A percentile compares a stretch with the other conserved stretches of the same genome.
Evolutionary conservation across 2,888 invertebrate species (phyloP).

Genomic region (Molanna angustata): DNA sequence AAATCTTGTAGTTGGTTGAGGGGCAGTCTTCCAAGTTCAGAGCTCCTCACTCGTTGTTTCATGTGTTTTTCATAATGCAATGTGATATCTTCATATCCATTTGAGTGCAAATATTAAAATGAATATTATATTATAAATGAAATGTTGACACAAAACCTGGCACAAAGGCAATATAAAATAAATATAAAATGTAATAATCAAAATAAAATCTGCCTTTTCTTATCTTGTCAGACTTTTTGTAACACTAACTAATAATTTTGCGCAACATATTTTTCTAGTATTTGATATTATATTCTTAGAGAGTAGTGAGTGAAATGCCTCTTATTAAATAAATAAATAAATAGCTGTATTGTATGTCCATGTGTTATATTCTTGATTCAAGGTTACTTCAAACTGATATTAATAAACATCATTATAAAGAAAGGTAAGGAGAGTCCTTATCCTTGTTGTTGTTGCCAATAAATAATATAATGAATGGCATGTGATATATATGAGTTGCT

Average conservation of each 20-base stretch:
- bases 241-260: slow-evolving; percentile 15
- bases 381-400: slow-evolving; percentile 22
- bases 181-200: slow-evolving; percentile 3
- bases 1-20: slow-evolving; percentile 28
- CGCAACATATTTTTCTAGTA: slow-evolving; percentile 13
- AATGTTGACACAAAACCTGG: slow-evolving; percentile 11
- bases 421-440: no score
- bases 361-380: slow-evolving; percentile 50
- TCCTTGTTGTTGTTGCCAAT: no score
- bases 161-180: slow-evolving; percentile 15
- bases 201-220: slow-evolving; percentile 12
- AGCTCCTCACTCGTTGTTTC: slow-evolving; percentile 23
- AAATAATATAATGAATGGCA: no score
- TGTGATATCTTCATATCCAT: slow-evolving; percentile 25
- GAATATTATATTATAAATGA: slow-evolving; percentile 17
- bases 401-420: no score
- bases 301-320: slow-evolving; percentile 28
- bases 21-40: slow-evolving; percentile 33
- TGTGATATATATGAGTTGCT: no score
- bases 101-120: slow-evolving; percentile 13
- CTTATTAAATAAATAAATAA: slow-evolving; percentile 21
- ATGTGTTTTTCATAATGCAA: slow-evolving; percentile 13
- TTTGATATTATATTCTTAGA: slow-evolving; percentile 26
- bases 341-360: slow-evolving; percentile 55
- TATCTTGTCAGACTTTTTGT: slow-evolving; percentile 13